Evolutionary conservation across 2,888 invertebrate species (phyloP).

Genomic region (Bombylius discolor): DNA sequence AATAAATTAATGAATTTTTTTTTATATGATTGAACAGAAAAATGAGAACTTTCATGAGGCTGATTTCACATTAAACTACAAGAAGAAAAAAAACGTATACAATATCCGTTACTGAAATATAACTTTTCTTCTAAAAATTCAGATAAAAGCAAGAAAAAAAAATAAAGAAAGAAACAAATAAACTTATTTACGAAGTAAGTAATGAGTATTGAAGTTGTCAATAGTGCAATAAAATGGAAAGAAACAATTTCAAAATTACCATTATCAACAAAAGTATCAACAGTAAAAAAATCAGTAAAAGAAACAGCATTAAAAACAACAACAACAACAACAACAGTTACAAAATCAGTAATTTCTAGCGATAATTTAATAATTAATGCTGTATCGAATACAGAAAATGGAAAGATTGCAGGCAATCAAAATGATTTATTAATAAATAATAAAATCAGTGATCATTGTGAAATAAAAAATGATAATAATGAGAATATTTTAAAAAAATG

Average conservation of each 20-base stretch:
- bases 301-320: neutral
- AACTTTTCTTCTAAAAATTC: too few species aligned
- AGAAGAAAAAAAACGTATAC: too few species aligned
- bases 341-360: neutral
- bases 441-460: neutral
- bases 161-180: too few species aligned
- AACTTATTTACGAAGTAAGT: neutral
- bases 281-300: neutral
- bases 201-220: constrained; percentile 8
- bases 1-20: too few species aligned
- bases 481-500: neutral
- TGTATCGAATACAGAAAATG: neutral
- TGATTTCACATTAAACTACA: too few species aligned
- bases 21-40: too few species aligned
- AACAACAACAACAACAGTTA: neutral
- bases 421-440: neutral
- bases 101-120: too few species aligned
- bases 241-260: neutral
- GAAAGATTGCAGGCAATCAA: neutral
- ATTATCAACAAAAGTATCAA: neutral
- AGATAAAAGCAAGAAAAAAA: too few species aligned
- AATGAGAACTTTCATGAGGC: too few species aligned
- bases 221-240: constrained; percentile 5
- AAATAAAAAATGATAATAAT: neutral
- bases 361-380: neutral